phyloP scores from a whole-genome alignment of 2,888 invertebrate genomes.

The Disparrhopalites patrizii region DNA sequence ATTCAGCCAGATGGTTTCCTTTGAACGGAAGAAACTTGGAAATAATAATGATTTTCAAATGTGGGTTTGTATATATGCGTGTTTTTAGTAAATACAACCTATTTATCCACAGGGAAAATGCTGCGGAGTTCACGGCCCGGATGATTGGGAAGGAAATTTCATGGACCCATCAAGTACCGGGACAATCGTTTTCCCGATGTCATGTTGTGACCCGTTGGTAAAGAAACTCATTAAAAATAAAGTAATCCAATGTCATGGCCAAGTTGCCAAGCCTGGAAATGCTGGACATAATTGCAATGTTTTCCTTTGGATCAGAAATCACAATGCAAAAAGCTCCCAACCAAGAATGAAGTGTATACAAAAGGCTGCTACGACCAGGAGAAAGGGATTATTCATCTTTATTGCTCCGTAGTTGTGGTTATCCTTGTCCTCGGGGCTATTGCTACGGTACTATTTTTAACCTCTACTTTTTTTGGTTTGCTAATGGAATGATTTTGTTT shows the following conservation, averaged over 20 bases:
- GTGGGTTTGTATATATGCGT: too few relatives aligned
- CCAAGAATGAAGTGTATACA: background rate
- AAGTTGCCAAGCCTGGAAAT: too few relatives aligned
- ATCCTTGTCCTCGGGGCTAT: background rate
- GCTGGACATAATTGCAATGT: too few relatives aligned
- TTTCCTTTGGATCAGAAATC: conserved; percentile 1
- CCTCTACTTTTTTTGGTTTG: background rate
- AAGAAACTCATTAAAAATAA: too few relatives aligned
- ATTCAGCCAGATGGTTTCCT: too few relatives aligned
- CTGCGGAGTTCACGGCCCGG: background rate
- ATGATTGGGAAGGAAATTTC: background rate
- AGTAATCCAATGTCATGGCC: too few relatives aligned
- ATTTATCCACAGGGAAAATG: conserved; percentile 7
- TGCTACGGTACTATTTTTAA: background rate
- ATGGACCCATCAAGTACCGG: background rate
- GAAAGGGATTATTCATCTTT: background rate
- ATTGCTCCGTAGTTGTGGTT: background rate
- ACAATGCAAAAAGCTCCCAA: background rate
- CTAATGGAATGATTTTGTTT: background rate
- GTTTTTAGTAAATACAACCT: too few relatives aligned
- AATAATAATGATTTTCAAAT: too few relatives aligned
- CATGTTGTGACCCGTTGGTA: conserved; percentile 5
- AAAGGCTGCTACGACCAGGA: background rate
- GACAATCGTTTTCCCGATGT: background rate
- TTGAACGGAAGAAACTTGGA: too few relatives aligned